phyloP scores from a whole-genome alignment of 30 jellyfish, hydroid and myxozoan species.

The Morbakka virulenta region DNA sequence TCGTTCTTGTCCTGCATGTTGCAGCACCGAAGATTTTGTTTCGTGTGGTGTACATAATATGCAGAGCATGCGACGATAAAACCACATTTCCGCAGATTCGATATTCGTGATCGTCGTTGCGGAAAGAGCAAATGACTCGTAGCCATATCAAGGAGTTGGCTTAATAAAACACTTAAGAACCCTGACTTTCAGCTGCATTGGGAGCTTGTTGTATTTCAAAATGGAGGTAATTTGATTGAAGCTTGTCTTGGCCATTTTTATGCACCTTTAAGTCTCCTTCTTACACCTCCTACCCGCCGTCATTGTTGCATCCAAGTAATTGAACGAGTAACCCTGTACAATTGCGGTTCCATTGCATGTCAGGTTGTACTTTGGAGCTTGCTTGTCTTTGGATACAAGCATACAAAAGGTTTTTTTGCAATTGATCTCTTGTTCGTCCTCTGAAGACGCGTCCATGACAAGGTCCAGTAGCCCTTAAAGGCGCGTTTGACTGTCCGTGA shows the following conservation, averaged over 20 bases:
- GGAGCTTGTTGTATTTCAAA: too few relatives aligned
- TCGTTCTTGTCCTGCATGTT: neutral
- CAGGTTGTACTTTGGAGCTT: neutral
- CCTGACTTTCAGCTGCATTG: too few relatives aligned
- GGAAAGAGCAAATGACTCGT: too few relatives aligned
- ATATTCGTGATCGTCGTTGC: too few relatives aligned
- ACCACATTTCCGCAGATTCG: neutral
- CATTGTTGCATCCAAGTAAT: too few relatives aligned
- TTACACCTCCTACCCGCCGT: too few relatives aligned
- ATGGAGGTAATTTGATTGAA: too few relatives aligned
- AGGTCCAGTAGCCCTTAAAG: constrained; percentile 8
- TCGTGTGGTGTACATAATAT: neutral
- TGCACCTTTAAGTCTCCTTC: too few relatives aligned
- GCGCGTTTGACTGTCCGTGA: neutral
- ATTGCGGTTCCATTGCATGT: neutral
- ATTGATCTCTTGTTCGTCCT: neutral
- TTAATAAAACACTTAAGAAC: too few relatives aligned
- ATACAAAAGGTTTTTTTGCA: neutral
- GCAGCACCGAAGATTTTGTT: neutral
- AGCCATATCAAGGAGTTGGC: too few relatives aligned
- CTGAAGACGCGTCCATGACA: neutral
- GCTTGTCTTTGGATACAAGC: neutral
- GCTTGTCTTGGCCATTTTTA: too few relatives aligned
- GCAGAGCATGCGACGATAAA: neutral
- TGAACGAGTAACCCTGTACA: neutral